phyloP scores from a whole-genome alignment of 2,888 invertebrate genomes.

The Tenthredo amoena region DNA sequence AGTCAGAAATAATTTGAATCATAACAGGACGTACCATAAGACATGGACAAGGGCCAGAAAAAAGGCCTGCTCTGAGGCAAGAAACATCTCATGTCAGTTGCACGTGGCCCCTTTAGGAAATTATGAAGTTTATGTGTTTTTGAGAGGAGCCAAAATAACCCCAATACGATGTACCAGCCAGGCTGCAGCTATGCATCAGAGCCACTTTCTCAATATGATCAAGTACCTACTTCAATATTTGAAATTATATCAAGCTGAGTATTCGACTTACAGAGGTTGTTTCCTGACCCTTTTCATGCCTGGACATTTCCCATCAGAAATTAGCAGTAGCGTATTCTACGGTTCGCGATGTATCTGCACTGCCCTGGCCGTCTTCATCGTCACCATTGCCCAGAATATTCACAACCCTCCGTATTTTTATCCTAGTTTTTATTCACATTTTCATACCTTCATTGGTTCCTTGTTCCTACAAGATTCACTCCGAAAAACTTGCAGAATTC shows the following conservation, averaged over 20 bases:
- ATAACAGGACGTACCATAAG: neutral
- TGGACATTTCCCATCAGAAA: neutral
- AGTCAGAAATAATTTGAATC: neutral
- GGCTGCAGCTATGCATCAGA: neutral
- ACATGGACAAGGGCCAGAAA: neutral
- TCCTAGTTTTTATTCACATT: neutral
- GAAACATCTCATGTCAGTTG: neutral
- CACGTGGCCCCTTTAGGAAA: constrained; percentile 14
- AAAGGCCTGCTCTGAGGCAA: neutral
- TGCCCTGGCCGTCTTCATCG: neutral
- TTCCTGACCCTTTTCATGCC: neutral
- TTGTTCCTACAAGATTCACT: neutral
- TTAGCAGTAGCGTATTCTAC: neutral
- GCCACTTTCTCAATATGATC: neutral
- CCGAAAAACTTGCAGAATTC: too few species aligned
- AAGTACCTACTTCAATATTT: neutral
- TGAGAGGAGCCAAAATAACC: neutral
- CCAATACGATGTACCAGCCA: neutral
- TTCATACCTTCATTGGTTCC: neutral
- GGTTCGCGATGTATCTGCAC: neutral
- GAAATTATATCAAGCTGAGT: neutral
- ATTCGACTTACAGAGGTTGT: neutral
- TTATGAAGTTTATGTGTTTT: constrained; percentile 9
- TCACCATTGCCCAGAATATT: neutral
- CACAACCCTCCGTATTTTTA: neutral